These are phyloP conservation scores for Xestoiulus laeticollis DNA, from an alignment of 2,888 invertebrate species.

Conservation along the genomic window DNA sequence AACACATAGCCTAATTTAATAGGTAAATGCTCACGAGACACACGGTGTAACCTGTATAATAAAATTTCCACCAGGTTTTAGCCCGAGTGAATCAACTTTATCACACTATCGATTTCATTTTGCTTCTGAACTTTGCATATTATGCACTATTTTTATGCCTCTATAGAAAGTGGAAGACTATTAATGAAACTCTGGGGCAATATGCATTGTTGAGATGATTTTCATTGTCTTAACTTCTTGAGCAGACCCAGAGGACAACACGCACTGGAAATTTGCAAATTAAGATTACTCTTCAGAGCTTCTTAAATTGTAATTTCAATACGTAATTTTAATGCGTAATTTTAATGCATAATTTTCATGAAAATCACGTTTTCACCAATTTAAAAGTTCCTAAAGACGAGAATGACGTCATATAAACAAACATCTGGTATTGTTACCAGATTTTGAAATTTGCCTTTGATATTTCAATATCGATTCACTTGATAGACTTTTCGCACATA, in stretches of 20 bases:
- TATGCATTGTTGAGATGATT: background rate
- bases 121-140: background rate
- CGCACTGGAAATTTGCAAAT: background rate
- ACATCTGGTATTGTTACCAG: no score
- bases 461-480: no score
- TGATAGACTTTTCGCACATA: no score
- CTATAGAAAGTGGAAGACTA: background rate
- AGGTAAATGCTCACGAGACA: background rate
- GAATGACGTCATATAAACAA: no score
- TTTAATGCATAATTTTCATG: background rate
- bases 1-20: background rate
- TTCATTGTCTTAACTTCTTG: background rate
- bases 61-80: background rate
- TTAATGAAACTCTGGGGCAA: constrained; percentile 29
- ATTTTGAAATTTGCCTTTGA: no score
- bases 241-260: background rate
- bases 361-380: background rate
- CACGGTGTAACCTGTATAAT: background rate
- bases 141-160: background rate
- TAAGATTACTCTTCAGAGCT: background rate
- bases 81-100: background rate
- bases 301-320: background rate
- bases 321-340: background rate
- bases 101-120: constrained; percentile 8
- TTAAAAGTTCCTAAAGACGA: background rate